These are phyloP conservation scores for Thecophora atra DNA, from an alignment of 2,888 invertebrate species.

Conservation along the genomic window DNA sequence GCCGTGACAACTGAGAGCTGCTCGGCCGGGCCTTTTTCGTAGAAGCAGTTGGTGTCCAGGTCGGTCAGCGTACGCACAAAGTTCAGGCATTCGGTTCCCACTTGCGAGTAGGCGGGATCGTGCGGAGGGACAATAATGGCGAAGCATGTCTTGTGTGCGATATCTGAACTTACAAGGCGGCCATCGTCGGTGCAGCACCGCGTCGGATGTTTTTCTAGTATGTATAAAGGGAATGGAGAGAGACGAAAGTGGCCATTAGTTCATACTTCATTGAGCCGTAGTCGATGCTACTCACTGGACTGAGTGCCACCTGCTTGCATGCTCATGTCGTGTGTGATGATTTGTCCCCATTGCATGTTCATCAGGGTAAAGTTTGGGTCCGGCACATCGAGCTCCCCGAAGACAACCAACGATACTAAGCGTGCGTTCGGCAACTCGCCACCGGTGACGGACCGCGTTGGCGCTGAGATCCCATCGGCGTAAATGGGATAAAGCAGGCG, in stretches of 20 bases:
- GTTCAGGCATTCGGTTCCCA: slow-evolving; percentile 72
- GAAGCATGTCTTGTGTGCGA: slow-evolving; percentile 66
- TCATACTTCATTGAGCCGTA: no score
- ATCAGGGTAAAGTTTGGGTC: slow-evolving; percentile 80
- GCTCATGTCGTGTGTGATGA: slow-evolving; percentile 71
- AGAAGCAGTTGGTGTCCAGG: slow-evolving; percentile 72
- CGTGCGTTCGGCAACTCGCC: slow-evolving; percentile 76
- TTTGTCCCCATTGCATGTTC: slow-evolving; percentile 74
- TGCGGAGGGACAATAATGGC: slow-evolving; percentile 71
- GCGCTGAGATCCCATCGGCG: slow-evolving; percentile 68
- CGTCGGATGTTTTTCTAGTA: slow-evolving; percentile 70
- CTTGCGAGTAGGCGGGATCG: slow-evolving; percentile 70
- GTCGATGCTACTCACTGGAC: slow-evolving; percentile 75
- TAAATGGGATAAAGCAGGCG: slow-evolving; percentile 67
- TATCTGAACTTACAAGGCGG: slow-evolving; percentile 66
- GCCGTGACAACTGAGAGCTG: slow-evolving; percentile 69
- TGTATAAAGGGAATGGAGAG: neutral
- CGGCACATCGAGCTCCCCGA: slow-evolving; percentile 75
- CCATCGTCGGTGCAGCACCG: slow-evolving; percentile 73
- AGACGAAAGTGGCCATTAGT: neutral
- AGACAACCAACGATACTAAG: slow-evolving; percentile 75
- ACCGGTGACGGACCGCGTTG: slow-evolving; percentile 73
- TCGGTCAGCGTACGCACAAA: slow-evolving; percentile 76
- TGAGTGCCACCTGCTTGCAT: slow-evolving; percentile 70
- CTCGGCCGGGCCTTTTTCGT: slow-evolving; percentile 70